A percentile compares a stretch with the other conserved stretches of the same genome.
Conservation (phyloP, 2,888 invertebrate species). For the Thereva nobilitata region DNA sequence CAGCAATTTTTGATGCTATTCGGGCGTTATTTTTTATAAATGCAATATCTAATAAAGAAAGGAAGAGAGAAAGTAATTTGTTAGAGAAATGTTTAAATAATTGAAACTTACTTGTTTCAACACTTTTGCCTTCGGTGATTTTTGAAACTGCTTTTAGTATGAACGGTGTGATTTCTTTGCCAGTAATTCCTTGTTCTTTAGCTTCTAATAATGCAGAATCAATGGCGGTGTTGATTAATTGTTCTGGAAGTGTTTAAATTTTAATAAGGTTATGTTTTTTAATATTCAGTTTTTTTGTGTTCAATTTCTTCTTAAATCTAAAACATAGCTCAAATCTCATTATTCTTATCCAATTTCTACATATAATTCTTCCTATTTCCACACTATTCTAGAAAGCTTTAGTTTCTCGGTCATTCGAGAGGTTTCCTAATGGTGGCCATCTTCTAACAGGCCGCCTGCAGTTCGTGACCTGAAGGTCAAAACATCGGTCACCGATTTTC, state of each 20-base stretch:
- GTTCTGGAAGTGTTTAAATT: slow-evolving; percentile 29
- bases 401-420: no score
- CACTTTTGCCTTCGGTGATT: slow-evolving; percentile 80
- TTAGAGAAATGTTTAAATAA: neutral
- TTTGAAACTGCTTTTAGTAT: slow-evolving; percentile 76
- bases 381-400: no score
- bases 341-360: no score
- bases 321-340: no score
- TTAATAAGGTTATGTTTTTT: no score
- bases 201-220: slow-evolving; percentile 69
- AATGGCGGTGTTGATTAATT: slow-evolving; percentile 71
- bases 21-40: slow-evolving; percentile 91
- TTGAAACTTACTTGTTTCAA: slow-evolving; percentile 72
- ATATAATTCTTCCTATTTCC: no score
- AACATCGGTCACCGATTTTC: no score
- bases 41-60: slow-evolving; percentile 71
- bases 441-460: no score
- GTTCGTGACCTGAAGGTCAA: no score
- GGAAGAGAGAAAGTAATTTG: slow-evolving; percentile 48
- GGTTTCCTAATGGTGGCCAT: no score
- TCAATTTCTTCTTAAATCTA: no score
- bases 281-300: no score
- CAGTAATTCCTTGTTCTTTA: slow-evolving; percentile 64
- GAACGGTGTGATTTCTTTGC: slow-evolving; percentile 93
- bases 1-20: slow-evolving; percentile 79